Percentiles rank a stretch among this genome's conserved stretches.
These are phyloP conservation scores for Chamaetylas fuelleborni DNA, from an alignment of 2,113 vertebrate genomes.

Conservation along the genomic window DNA sequence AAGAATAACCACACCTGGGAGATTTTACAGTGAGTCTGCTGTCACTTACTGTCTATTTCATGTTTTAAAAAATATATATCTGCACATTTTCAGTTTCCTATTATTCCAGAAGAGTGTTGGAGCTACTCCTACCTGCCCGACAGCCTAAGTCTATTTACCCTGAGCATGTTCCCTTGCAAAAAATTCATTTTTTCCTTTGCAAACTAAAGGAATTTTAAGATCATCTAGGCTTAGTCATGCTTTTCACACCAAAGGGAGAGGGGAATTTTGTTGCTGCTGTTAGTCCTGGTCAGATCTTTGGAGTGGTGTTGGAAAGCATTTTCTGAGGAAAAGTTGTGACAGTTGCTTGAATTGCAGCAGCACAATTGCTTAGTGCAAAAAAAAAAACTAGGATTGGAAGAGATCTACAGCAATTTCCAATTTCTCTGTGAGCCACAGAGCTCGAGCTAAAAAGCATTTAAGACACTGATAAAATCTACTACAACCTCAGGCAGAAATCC, in stretches of 20 bases:
- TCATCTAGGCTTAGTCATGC: neutral
- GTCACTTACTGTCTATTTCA: conserved; percentile 49
- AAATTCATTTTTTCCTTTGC: conserved; percentile 40
- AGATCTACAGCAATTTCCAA: neutral
- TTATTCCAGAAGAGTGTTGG: conserved; percentile 31
- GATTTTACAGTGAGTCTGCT: conserved; percentile 60
- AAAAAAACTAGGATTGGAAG: neutral
- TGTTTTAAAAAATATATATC: conserved; percentile 43
- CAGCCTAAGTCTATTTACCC: conserved; percentile 49
- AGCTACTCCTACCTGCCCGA: conserved; percentile 17
- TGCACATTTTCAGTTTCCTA: conserved; percentile 49
- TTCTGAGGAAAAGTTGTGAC: neutral
- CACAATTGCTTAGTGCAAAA: neutral
- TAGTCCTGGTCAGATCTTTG: neutral
- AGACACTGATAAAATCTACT: neutral
- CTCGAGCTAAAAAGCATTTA: neutral
- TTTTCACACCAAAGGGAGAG: neutral
- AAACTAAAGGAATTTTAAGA: conserved; percentile 9
- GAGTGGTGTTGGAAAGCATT: neutral
- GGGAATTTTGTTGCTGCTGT: neutral
- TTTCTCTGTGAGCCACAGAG: neutral
- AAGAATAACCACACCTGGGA: conserved; percentile 71
- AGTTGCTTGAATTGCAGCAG: neutral
- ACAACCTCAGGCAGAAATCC: neutral
- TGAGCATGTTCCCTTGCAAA: conserved; percentile 60